Evolutionary conservation across 92 coral and sea anemone genomes (phyloP), one percentile per base, ranked within the genome.

Genomic region (Epizoanthus stellaris): DNA sequence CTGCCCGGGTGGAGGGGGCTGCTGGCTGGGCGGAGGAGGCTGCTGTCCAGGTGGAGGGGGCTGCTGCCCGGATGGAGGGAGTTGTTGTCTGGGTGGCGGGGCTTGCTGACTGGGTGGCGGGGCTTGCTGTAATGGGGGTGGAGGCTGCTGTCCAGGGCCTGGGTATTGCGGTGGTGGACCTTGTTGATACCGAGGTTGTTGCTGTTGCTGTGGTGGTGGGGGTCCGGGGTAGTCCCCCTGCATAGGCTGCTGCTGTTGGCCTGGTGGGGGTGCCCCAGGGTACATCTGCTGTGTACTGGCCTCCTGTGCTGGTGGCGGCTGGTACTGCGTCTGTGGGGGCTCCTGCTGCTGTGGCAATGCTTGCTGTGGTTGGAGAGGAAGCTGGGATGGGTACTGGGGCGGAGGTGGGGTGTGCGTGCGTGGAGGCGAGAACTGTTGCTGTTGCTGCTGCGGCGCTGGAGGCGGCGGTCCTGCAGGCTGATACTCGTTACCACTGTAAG

Each of bases 281-380:
- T 57, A 71, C 57, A 77, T 85, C 85, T 84, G 84, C 58, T 60
- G 80, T 14, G 84, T 77, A 6, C 62, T 80, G 19, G 69, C 59
- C 76, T 86, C 82, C 75, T 87, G 92, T 17, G 84, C 71, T 34
- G 89, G 88, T 16, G 92, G 73, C 23, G 88, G 94, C 75, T 89
- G 93, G 61, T 77, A 75, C 3, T 81, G 87, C 61, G 89, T 85
- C 83, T 93, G 95, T n/a, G 74, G 34, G 34, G 86, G 82, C 1
- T 84, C 80, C n/a, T 88, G 91, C 30, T 82, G 91, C 5, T 62
- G 65, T 6, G 71, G 84, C 67, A 66, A 67, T 15, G 84, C 49
- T 40, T 80, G 81, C 7, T 77, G 70, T 25, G 81, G 77, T n/a
- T 80, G 89, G 4, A 58, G 42, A 14, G 75, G 67, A 17, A 52